Percentiles rank a stretch among this genome's conserved stretches.
These are phyloP conservation scores for Sarcophaga variegata DNA, from an alignment of 2,888 invertebrate genomes.

Conservation along the genomic window DNA sequence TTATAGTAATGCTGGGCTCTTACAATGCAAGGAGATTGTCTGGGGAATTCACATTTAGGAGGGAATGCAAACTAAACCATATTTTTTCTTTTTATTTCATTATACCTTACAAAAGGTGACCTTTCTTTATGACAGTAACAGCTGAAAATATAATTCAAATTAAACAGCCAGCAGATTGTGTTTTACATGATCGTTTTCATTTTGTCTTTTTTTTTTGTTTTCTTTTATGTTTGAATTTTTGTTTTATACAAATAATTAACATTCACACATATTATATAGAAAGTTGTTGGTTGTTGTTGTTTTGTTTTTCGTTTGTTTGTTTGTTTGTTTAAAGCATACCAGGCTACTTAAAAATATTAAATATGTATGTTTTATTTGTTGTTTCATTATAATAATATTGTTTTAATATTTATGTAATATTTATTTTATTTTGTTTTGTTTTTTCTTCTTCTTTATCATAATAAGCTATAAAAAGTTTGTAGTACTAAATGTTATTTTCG, in stretches of 20 bases:
- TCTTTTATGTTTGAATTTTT: too few species aligned
- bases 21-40: too few species aligned
- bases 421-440: slow-evolving; percentile 45
- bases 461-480: slow-evolving; percentile 66
- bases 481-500: slow-evolving; percentile 33
- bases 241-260: slow-evolving; percentile 73
- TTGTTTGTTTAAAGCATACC: slow-evolving; percentile 62
- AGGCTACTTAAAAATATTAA: slow-evolving; percentile 66
- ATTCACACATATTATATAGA: slow-evolving; percentile 44
- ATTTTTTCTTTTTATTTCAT: too few species aligned
- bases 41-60: too few species aligned
- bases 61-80: too few species aligned
- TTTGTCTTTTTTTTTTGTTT: slow-evolving; percentile 42
- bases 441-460: slow-evolving; percentile 41
- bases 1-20: too few species aligned
- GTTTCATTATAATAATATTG: too few species aligned
- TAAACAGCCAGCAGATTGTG: slow-evolving; percentile 18
- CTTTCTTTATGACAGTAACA: too few species aligned
- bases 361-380: slow-evolving; percentile 60
- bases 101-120: too few species aligned
- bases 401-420: slow-evolving; percentile 60
- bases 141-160: too few species aligned
- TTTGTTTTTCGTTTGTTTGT: slow-evolving; percentile 49
- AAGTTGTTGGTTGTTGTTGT: slow-evolving; percentile 16
- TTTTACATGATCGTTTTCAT: slow-evolving; percentile 17